Conservation (phyloP, 2,888 invertebrate species). For the Mongoloraphidia duomilia region DNA sequence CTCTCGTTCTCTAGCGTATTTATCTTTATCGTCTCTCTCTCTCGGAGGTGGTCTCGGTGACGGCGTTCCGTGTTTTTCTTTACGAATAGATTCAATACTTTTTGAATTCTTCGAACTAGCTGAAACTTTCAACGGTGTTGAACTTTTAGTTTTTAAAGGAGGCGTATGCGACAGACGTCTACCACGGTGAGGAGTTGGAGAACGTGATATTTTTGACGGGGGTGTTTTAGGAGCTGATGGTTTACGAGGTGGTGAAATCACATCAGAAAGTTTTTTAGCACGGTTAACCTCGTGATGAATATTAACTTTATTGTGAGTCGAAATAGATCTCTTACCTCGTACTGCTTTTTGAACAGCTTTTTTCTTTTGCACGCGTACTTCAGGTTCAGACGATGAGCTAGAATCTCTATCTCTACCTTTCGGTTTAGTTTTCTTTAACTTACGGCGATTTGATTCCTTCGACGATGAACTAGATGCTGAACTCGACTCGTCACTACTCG, state of each 20-base stretch:
- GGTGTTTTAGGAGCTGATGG: constrained; percentile 14
- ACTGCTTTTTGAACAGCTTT: constrained; percentile 16
- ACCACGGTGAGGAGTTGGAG: constrained; percentile 23
- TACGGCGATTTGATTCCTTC: constrained; percentile 26
- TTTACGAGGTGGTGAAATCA: constrained; percentile 16
- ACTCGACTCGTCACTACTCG: constrained; percentile 49
- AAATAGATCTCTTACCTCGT: constrained; percentile 32
- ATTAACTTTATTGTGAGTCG: constrained; percentile 36
- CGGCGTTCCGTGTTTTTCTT: constrained; percentile 28
- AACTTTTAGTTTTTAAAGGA: constrained; percentile 26
- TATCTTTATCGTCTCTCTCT: constrained; percentile 18
- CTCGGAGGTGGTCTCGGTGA: constrained; percentile 24
- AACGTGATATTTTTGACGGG: constrained; percentile 19
- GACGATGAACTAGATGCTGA: constrained; percentile 44
- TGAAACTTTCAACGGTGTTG: constrained; percentile 18
- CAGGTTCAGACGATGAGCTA: constrained; percentile 9
- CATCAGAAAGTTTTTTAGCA: constrained; percentile 33
- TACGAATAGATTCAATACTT: constrained; percentile 19
- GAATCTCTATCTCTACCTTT: constrained; percentile 20
- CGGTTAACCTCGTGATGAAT: constrained; percentile 37
- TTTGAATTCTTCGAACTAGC: constrained; percentile 21
- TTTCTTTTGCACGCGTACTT: constrained; percentile 32
- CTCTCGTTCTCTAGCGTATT: constrained; percentile 31
- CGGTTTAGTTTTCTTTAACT: constrained; percentile 24
- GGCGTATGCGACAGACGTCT: constrained; percentile 27